Conservation (phyloP, 2,113 vertebrate genomes). For the Periophthalmus modestus region DNA sequence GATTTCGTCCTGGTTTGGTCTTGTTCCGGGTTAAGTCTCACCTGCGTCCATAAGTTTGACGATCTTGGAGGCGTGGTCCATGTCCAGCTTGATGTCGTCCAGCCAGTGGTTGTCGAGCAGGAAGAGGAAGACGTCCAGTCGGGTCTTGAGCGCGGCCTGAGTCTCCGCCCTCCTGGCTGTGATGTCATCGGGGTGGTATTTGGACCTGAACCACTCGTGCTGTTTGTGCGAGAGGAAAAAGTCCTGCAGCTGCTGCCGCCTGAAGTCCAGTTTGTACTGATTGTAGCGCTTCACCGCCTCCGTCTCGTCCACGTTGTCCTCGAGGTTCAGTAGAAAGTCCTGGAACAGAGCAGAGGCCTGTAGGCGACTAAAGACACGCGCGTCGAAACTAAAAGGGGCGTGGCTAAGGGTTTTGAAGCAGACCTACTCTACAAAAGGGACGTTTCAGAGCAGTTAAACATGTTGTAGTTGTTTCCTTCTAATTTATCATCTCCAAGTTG, state of each 20-base stretch:
- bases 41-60: slow-evolving; percentile 90
- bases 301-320: slow-evolving; percentile 90
- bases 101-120: slow-evolving; percentile 86
- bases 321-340: slow-evolving; percentile 88
- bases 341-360: slow-evolving; percentile 2
- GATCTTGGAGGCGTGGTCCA: slow-evolving; percentile 83
- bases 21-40: no score
- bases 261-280: slow-evolving; percentile 91
- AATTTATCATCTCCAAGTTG: no score
- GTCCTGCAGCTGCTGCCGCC: slow-evolving; percentile 92
- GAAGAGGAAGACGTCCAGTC: slow-evolving; percentile 83
- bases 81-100: slow-evolving; percentile 83
- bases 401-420: no score
- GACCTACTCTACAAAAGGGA: no score
- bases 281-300: slow-evolving; percentile 92
- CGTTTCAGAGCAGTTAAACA: no score
- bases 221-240: slow-evolving; percentile 92
- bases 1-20: no score
- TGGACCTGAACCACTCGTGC: slow-evolving; percentile 92
- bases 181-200: slow-evolving; percentile 91
- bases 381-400: no score
- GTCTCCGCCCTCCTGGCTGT: slow-evolving; percentile 81
- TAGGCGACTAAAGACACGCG: no score
- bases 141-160: slow-evolving; percentile 81
- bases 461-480: no score